phyloP scores from a whole-genome alignment of 2,888 invertebrate genomes.

The Ashinkailepas kermadecensis region DNA sequence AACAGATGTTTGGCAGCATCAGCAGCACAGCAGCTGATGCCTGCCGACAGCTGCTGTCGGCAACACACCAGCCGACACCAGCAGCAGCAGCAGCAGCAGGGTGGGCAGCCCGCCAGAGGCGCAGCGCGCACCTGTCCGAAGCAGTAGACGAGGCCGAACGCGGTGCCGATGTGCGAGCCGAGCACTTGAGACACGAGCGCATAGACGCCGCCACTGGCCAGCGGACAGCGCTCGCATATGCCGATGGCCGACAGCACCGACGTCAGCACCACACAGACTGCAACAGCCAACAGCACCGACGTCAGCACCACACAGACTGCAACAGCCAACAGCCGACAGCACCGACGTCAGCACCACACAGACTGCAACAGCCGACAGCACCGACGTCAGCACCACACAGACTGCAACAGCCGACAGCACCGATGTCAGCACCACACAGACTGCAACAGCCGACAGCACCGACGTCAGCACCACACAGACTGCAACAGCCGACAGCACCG shows the following conservation, averaged over 20 bases:
- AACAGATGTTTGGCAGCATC: too few species aligned
- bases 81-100: too few species aligned
- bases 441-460: constrained; percentile 84
- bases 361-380: constrained; percentile 56
- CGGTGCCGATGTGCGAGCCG: constrained; percentile 86
- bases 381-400: constrained; percentile 80
- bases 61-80: too few species aligned
- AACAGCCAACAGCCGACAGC: constrained; percentile 51
- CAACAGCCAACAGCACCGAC: constrained; percentile 88
- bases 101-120: too few species aligned
- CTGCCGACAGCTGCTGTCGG: too few species aligned
- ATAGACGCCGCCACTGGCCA: constrained; percentile 96
- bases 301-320: constrained; percentile 79
- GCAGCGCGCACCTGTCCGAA: constrained; percentile 72
- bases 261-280: constrained; percentile 86
- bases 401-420: too few species aligned
- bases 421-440: constrained; percentile 39
- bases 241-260: constrained; percentile 92
- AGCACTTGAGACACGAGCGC: constrained; percentile 89
- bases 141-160: constrained; percentile 86
- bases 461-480: constrained; percentile 85
- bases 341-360: constrained; percentile 85
- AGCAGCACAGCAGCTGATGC: too few species aligned
- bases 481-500: constrained; percentile 87
- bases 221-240: constrained; percentile 87